Evolutionary conservation across 2,797 vertebrate species (phyloP).

Genomic region (Phrynocephalus vlangalii): DNA sequence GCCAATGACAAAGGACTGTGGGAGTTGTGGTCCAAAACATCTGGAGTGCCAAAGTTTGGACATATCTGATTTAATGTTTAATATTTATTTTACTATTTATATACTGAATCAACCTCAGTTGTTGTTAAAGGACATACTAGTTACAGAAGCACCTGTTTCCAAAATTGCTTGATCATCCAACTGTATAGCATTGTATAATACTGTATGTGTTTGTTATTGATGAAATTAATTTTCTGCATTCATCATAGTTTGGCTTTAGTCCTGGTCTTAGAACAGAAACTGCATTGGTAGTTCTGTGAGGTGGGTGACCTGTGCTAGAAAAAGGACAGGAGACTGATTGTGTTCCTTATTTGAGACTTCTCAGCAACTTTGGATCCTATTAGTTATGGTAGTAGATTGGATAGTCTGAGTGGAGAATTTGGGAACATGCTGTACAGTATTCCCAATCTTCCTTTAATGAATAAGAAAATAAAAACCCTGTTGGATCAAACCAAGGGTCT

Average conservation of each 20-base stretch:
- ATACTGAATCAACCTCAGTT: not conserved
- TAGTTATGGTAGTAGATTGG: not conserved
- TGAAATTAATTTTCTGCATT: not conserved
- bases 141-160: not conserved
- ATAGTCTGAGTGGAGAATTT: not conserved
- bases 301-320: not conserved
- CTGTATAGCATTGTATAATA: not conserved
- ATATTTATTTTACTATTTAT: not conserved
- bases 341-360: not conserved
- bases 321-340: not conserved
- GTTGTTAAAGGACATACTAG: conserved; percentile 10
- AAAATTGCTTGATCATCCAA: not conserved
- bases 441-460: not conserved
- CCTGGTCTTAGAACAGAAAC: not conserved
- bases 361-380: not conserved
- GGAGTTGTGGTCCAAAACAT: too few species aligned
- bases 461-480: too few species aligned
- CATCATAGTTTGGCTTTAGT: not conserved
- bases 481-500: not conserved
- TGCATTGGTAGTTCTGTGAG: not conserved
- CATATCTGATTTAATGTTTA: too few species aligned
- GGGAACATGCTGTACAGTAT: not conserved
- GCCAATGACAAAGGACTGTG: too few species aligned
- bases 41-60: too few species aligned
- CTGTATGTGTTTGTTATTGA: not conserved